phyloP scores from a whole-genome alignment of 2,797 vertebrate species.

The Emydoidea blandingii region DNA sequence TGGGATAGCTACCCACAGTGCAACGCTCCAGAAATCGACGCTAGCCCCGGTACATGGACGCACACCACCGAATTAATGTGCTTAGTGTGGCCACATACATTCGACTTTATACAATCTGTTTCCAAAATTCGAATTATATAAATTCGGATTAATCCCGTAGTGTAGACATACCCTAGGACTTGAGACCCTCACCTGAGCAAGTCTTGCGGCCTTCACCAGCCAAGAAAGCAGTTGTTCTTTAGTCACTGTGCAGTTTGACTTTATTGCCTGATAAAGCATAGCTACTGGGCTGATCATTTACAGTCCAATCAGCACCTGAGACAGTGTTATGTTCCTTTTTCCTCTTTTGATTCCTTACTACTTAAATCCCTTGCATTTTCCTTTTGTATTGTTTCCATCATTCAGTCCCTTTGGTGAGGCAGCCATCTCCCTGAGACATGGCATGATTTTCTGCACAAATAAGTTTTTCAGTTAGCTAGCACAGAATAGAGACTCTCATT shows the following conservation, averaged over 20 bases:
- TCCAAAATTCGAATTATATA: no score
- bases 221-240: background rate
- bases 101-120: no score
- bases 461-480: background rate
- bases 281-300: background rate
- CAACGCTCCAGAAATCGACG: no score
- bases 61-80: no score
- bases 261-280: accelerated
- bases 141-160: no score
- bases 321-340: accelerated
- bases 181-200: background rate
- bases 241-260: background rate
- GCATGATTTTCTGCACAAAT: conserved; percentile 12
- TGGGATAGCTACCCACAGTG: no score
- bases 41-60: no score
- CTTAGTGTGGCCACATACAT: no score
- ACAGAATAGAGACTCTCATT: accelerated
- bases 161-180: background rate
- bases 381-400: background rate
- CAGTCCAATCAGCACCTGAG: background rate
- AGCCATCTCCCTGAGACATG: background rate
- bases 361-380: background rate
- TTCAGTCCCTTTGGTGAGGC: background rate
- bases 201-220: background rate
- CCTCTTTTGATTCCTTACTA: background rate